Evolutionary conservation across 2,797 vertebrate species (phyloP).

Genomic region (Pelodytes ibericus): DNA sequence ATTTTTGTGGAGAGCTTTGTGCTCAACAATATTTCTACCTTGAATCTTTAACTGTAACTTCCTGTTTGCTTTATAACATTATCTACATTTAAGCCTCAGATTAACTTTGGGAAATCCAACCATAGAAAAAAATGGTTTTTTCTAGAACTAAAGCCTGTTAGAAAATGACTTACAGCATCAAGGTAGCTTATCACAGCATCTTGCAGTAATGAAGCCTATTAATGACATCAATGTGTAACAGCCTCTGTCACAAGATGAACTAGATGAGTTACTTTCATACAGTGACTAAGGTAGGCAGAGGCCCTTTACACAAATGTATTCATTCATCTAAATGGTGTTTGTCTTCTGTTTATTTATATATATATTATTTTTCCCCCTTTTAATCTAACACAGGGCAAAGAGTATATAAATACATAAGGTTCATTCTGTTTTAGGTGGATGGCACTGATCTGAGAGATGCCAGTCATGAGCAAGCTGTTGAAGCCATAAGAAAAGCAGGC

Average conservation of each 20-base stretch:
- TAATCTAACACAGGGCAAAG: too few species aligned
- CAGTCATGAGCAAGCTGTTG: constrained; percentile 97
- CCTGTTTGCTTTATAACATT: constrained; percentile 35
- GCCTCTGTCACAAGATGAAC: constrained; percentile 60
- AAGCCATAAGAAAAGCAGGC: constrained; percentile 95
- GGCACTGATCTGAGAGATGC: constrained; percentile 94
- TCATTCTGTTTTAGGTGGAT: constrained; percentile 84
- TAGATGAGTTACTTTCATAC: background rate
- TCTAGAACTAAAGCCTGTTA: constrained; percentile 46
- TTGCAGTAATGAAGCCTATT: constrained; percentile 57
- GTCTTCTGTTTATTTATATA: too few species aligned
- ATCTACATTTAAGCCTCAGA: constrained; percentile 36
- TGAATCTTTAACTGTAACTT: constrained; percentile 53
- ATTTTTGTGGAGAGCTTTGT: too few species aligned
- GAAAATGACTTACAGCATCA: constrained; percentile 69
- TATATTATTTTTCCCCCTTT: too few species aligned
- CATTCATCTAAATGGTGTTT: too few species aligned
- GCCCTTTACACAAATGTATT: too few species aligned
- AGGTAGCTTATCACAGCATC: constrained; percentile 62
- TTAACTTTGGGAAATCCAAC: constrained; percentile 33
- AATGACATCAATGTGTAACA: constrained; percentile 60
- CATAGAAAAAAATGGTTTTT: background rate
- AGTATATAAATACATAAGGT: too few species aligned
- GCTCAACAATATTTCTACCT: constrained; percentile 56
- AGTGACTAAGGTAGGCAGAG: background rate